Conservation (phyloP, 53 echinoderm and acorn worm species). For the Hippasteria phrygiana region DNA sequence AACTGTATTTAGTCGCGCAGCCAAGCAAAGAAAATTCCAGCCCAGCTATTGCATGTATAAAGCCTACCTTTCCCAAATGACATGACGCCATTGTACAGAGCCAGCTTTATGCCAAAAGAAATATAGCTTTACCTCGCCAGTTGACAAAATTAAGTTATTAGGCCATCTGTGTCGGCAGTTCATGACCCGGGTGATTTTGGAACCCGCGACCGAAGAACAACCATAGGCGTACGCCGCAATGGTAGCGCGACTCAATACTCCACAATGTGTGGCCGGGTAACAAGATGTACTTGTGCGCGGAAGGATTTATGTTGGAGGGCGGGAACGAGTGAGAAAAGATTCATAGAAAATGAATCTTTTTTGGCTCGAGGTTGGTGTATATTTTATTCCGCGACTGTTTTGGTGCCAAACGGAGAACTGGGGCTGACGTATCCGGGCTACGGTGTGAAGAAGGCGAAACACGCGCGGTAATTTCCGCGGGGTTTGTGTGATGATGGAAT, state of each 20-base stretch:
- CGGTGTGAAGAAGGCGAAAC: slow-evolving; percentile 49
- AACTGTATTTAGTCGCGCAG: no score
- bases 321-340: slow-evolving; percentile 22
- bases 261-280: slow-evolving; percentile 26
- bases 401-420: background rate
- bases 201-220: background rate
- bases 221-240: background rate
- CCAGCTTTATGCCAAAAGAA: slow-evolving; percentile 8
- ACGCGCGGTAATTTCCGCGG: slow-evolving; percentile 31
- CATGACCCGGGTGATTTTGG: slow-evolving; percentile 2
- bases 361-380: background rate
- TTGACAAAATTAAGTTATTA: slow-evolving; percentile 57
- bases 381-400: slow-evolving; percentile 35
- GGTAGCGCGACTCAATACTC: background rate
- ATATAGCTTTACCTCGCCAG: slow-evolving; percentile 23
- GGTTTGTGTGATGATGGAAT: background rate
- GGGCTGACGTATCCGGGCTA: background rate
- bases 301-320: slow-evolving; percentile 52
- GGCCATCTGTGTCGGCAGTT: slow-evolving; percentile 44
- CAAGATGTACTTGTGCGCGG: slow-evolving; percentile 58
- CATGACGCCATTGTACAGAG: background rate
- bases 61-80: no score
- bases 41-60: no score
- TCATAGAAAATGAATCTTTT: slow-evolving; percentile 2
- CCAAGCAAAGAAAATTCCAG: no score